Conservation (phyloP, 2,797 vertebrate species). For the Phataginus tetradactyla region DNA sequence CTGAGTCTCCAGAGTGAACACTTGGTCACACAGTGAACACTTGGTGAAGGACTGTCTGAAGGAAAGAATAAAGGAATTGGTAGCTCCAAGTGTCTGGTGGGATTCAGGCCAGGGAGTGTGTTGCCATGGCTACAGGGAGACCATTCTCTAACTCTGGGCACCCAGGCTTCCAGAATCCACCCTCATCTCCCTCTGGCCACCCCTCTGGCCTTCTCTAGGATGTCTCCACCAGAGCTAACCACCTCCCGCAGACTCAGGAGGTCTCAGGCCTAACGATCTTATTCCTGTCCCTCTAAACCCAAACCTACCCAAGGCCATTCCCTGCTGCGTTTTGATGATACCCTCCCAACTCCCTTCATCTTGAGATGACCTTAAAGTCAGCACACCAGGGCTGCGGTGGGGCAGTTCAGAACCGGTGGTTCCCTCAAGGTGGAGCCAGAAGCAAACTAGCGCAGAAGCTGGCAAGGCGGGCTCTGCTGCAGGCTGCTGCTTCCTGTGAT, state of each 20-base stretch:
- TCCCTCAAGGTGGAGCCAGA: not conserved
- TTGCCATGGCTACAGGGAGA: not conserved
- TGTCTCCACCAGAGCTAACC: not conserved
- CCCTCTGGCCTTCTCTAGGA: not conserved
- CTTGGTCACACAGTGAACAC: not conserved
- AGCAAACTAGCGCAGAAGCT: not conserved
- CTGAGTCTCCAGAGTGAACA: not conserved
- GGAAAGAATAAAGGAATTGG: not conserved
- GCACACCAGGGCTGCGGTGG: not conserved
- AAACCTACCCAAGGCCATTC: not conserved
- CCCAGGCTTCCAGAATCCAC: not conserved
- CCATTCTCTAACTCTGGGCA: not conserved
- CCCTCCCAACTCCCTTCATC: not conserved
- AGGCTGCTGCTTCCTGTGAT: not conserved
- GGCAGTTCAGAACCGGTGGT: not conserved
- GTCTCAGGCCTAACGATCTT: not conserved
- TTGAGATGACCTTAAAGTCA: not conserved
- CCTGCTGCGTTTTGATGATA: not conserved
- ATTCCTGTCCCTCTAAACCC: not conserved
- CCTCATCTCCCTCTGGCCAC: not conserved
- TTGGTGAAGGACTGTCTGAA: not conserved
- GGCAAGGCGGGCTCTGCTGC: not conserved
- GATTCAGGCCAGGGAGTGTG: not conserved
- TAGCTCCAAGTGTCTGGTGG: not conserved
- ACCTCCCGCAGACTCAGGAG: not conserved